Percentiles rank a stretch among this genome's conserved stretches.
Conservation (phyloP, 2,888 invertebrate genomes). For the Stenurella melanura region DNA sequence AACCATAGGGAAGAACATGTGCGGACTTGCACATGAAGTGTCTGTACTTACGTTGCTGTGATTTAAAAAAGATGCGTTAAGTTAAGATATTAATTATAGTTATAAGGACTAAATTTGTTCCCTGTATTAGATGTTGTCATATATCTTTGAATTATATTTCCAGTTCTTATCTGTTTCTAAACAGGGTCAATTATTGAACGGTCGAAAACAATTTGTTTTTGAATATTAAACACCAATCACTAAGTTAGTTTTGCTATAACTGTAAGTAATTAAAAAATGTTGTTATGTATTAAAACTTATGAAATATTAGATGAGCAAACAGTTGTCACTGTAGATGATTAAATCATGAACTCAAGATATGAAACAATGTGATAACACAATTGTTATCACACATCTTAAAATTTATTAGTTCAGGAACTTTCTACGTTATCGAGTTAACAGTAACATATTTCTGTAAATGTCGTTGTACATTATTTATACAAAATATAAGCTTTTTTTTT, state of each 20-base stretch:
- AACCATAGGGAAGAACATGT: conserved; percentile 84
- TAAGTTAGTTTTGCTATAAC: neutral
- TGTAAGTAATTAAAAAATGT: neutral
- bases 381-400: neutral
- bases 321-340: too few relatives aligned
- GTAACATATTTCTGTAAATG: neutral
- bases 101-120: neutral
- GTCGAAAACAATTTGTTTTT: neutral
- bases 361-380: neutral
- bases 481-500: neutral
- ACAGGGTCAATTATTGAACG: neutral
- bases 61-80: conserved; percentile 37
- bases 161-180: neutral
- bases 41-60: conserved; percentile 76
- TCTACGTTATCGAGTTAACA: neutral
- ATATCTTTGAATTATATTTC: neutral
- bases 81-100: neutral
- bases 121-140: neutral
- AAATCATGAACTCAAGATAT: neutral
- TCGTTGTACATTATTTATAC: neutral
- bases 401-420: neutral
- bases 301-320: neutral
- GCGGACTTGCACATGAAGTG: conserved; percentile 86
- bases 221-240: neutral
- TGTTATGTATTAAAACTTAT: neutral